Base-by-base conservation (phyloP, 2,888 invertebrate genomes). In the Eupeodes latifasciatus region DNA sequence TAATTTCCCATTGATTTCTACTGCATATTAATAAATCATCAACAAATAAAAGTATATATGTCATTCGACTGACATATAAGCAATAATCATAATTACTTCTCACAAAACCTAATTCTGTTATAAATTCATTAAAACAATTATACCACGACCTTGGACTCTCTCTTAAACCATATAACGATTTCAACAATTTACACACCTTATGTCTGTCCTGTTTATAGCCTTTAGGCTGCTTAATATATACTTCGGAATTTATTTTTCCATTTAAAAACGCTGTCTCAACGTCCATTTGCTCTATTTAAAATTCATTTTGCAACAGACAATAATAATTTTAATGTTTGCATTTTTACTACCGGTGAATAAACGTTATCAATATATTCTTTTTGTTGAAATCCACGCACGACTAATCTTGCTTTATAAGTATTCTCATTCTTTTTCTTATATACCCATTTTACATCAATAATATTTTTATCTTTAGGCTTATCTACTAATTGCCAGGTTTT, bases 241-340 rank as follows among this genome's bases (percentile, higher is more conserved):
- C 79, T 79, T 89, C 85, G 4, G 89, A 89, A 12, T 16, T 75
- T 16, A 81, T 36, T 57, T 74, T 51, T 47, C 85, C 91, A 89
- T 91, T 91, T 75, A 91, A 66, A 89, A 90, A 92, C 0, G 91
- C 91, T 57, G 91, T 91, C 75, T 91, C 91, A 16, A 91, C 91
- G 88, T 89, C 66, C 79, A 87, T 85, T 81, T 85, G 84, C 12
- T 87, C 66, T 11, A 74, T 81, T 27, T 49, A 44, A 81, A 19
- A 75, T 66, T 72, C 47, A 64, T 80, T 74, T 90, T 90, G 72
- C 91, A 91, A 90, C 90, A 78, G 57, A 90, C 66, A 91, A 89
- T 89, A 92, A 89, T 59, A 91, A 19, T 90, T 92, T 92, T n/a
- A 92, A 89, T 1, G 91, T 92, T 82, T 85, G 90, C 90, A 91